Percentiles rank a stretch among this genome's conserved stretches.
phyloP scores from a whole-genome alignment of 2,797 vertebrate genomes.

The Euthynnus affinis region DNA sequence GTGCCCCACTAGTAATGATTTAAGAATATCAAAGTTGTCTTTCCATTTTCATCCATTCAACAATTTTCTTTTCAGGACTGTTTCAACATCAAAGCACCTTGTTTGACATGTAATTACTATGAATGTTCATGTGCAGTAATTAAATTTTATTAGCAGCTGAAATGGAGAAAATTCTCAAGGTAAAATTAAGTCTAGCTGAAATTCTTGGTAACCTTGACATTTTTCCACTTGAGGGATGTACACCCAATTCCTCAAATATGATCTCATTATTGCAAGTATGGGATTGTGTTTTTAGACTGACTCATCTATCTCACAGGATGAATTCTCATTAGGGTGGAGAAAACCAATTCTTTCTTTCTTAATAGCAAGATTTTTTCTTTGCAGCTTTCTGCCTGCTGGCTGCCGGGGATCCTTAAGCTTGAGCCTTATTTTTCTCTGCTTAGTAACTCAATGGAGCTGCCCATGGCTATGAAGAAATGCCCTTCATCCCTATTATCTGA shows the following conservation, averaged over 20 bases:
- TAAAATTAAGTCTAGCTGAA: conserved; percentile 36
- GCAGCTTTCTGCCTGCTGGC: conserved; percentile 58
- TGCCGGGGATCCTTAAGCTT: conserved; percentile 48
- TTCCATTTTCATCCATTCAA: neutral
- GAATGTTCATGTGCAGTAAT: conserved; percentile 38
- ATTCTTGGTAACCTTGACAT: conserved; percentile 39
- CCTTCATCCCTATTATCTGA: conserved; percentile 71
- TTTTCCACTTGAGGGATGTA: conserved; percentile 46
- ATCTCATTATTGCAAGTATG: conserved; percentile 78
- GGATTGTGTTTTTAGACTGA: conserved; percentile 76
- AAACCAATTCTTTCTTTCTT: conserved; percentile 77
- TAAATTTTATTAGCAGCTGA: conserved; percentile 50
- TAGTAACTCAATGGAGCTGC: conserved; percentile 59
- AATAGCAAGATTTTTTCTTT: conserved; percentile 52
- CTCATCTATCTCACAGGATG: conserved; percentile 75
- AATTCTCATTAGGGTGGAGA: conserved; percentile 79
- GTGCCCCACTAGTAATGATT: neutral
- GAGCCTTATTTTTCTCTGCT: conserved; percentile 54
- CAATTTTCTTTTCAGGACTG: conserved; percentile 7
- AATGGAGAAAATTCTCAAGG: conserved; percentile 37
- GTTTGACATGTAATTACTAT: neutral
- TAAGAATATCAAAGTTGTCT: conserved; percentile 5
- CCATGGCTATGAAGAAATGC: conserved; percentile 50
- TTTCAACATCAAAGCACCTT: neutral
- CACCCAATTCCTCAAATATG: conserved; percentile 72